Evolutionary conservation across 1,140 invertebrate species (phyloP).

Genomic region (Anoplolepis gracilipes): DNA sequence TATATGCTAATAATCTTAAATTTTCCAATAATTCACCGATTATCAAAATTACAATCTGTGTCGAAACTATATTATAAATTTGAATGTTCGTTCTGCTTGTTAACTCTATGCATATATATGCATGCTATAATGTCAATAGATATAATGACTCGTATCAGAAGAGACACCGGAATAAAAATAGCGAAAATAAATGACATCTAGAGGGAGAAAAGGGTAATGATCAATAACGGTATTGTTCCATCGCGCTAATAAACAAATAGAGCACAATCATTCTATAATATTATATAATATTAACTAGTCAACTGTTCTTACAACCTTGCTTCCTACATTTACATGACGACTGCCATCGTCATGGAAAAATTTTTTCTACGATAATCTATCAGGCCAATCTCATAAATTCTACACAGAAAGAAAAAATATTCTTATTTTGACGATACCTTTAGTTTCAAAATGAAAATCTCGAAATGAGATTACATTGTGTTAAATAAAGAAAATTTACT

Average conservation of each 20-base stretch:
- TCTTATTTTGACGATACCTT: no score
- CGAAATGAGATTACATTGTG: no score
- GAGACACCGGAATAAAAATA: not conserved
- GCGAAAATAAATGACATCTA: slow-evolving; percentile 19
- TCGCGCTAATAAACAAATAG: slow-evolving; percentile 8
- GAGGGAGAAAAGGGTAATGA: slow-evolving; percentile 24
- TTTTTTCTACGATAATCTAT: not conserved
- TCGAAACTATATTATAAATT: no score
- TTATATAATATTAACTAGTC: slow-evolving; percentile 36
- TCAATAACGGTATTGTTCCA: slow-evolving; percentile 24
- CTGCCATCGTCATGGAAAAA: no score
- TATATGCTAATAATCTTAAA: no score
- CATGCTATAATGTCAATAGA: not conserved
- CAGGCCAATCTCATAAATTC: not conserved
- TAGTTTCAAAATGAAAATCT: no score
- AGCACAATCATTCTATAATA: slow-evolving; percentile 41
- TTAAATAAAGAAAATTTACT: no score
- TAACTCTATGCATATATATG: not conserved
- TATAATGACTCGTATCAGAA: not conserved
- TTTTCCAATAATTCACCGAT: no score
- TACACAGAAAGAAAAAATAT: no score
- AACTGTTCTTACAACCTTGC: not conserved
- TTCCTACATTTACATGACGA: not conserved
- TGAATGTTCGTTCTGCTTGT: not conserved
- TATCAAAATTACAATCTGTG: no score